phyloP scores from a whole-genome alignment of 2,113 vertebrate genomes.

The Poeciliopsis prolifica region DNA sequence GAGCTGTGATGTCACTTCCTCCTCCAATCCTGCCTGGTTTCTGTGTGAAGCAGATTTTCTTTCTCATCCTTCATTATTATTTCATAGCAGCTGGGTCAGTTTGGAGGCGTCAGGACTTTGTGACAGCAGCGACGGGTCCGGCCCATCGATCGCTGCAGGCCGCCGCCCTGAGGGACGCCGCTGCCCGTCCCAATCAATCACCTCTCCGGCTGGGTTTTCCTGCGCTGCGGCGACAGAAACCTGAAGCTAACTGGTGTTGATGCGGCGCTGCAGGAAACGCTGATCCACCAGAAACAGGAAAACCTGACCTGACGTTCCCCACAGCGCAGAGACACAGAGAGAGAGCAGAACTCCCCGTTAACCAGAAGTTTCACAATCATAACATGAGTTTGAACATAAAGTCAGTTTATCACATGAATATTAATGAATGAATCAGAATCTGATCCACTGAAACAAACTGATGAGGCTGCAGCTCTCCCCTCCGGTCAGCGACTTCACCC shows the following conservation, averaged over 20 bases:
- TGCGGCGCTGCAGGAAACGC: neutral
- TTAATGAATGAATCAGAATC: neutral
- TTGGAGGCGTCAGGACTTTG: conserved; percentile 4
- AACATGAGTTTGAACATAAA: neutral
- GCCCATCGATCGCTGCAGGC: conserved; percentile 14
- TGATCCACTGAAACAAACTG: neutral
- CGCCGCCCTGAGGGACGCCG: conserved; percentile 26
- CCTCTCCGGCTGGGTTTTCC: conserved; percentile 23
- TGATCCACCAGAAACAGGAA: too few species aligned
- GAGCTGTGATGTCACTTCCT: neutral
- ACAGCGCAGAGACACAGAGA: too few species aligned
- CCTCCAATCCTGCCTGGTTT: neutral
- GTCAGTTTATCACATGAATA: neutral
- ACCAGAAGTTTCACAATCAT: neutral
- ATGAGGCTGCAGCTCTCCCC: neutral
- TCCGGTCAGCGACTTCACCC: too few species aligned
- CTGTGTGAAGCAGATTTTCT: neutral
- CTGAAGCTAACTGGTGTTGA: conserved; percentile 3
- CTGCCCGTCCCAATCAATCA: conserved; percentile 51
- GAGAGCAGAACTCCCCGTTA: neutral
- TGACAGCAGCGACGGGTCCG: neutral
- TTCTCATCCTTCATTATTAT: conserved; percentile 5
- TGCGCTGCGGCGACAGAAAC: conserved; percentile 8
- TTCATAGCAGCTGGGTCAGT: neutral
- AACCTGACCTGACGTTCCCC: too few species aligned